Base-by-base conservation (phyloP, 1,140 invertebrate genomes). In the Drosophila ohnishii region DNA sequence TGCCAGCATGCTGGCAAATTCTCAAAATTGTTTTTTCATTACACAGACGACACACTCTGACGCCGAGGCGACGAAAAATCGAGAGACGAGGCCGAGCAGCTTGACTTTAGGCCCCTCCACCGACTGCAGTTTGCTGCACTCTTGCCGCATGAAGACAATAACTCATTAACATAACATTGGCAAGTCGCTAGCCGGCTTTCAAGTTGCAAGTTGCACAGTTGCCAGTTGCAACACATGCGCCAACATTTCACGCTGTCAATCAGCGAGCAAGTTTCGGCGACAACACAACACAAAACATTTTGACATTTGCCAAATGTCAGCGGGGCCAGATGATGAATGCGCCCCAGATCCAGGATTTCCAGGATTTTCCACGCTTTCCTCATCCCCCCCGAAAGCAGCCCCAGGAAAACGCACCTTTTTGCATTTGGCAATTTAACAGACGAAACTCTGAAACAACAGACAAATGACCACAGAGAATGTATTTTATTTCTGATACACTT, bases 121-220 rank as follows among this genome's bases (percentile, higher is more conserved):
- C 22, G 42, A 34, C 19, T 71, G 69, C 69, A 71, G 9, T 19
- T 70, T 45, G 50, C 51, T 84, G 75, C 80, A 83, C 44, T 78
- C 64, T 16, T 56, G 73, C 37, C 47, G 25, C 63, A 42, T 32
- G 25, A 28, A 57, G 56, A 59, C 81, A 70, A 80, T 85, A 85
- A 86, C 82, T 81, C 81, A 86, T 85, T 86, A 85, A 85, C 81
- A 85, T 86, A 86, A 85, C 81, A 85, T 67, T 84, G 32, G 35
- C 30, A 57, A 75, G 61, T 63, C 45, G 34, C 60, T 50, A 13
- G 58, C 61, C 42, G 61, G 56, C 37, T 40, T 40, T 47, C 40
- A 37, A 35, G 28, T 55, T 50, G 47, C 47, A 30, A n/a, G 45
- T 28, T 48, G 47, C 28, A 28, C 48, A 34, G 16, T 25, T 47